Conservation (phyloP, 37 sponge, comb jelly and placozoan genomes). For the Axinella damicornis region DNA sequence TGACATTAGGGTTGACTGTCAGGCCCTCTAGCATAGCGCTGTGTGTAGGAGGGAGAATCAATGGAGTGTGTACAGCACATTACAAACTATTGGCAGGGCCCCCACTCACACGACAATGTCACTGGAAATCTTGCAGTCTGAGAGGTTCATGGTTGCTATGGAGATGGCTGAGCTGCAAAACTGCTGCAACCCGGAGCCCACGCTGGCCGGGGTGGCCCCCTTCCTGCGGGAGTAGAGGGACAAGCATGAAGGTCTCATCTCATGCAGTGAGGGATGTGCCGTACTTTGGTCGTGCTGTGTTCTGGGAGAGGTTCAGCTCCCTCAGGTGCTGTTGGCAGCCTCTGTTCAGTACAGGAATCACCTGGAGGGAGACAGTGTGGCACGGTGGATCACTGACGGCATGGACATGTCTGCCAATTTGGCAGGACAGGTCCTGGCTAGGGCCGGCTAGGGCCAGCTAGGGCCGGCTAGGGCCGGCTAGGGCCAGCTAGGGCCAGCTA, state of each 20-base stretch:
- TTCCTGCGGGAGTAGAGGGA: not conserved
- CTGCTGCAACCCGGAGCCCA: conserved; percentile 52
- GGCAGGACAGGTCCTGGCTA: too few relatives aligned
- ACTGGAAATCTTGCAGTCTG: conserved; percentile 50
- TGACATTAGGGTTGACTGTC: conserved; percentile 63
- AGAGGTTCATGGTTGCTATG: conserved; percentile 52
- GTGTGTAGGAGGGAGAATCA: not conserved
- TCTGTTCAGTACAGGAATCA: conserved; percentile 45
- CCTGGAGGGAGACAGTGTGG: not conserved
- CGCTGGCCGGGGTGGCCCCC: not conserved
- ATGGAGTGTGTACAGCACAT: too few relatives aligned
- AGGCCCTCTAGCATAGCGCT: conserved; percentile 81
- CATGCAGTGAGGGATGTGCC: not conserved
- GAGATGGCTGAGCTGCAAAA: conserved; percentile 75
- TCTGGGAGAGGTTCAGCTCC: conserved; percentile 60
- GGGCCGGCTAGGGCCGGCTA: too few relatives aligned
- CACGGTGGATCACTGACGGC: too few relatives aligned
- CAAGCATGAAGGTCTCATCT: not conserved
- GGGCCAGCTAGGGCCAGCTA: too few relatives aligned
- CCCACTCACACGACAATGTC: conserved; percentile 56
- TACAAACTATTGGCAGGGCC: too few relatives aligned
- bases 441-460: too few relatives aligned
- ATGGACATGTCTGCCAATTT: too few relatives aligned
- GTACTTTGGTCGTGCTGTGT: conserved; percentile 39
- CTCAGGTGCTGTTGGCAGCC: conserved; percentile 70